Base-by-base conservation (phyloP, 2,797 vertebrate species). In the Helarctos malayanus region DNA sequence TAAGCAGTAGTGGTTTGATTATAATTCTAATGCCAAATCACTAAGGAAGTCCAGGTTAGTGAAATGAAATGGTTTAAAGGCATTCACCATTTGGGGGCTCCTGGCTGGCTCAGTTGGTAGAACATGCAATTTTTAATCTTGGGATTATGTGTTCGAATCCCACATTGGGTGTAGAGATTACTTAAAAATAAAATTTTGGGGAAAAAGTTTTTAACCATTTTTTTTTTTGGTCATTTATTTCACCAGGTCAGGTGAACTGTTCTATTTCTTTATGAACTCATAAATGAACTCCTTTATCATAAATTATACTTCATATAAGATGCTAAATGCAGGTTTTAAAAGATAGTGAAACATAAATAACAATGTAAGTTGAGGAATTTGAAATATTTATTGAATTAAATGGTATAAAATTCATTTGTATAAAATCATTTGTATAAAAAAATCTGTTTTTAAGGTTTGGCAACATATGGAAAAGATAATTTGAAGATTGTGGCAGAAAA, bases 321-420 rank as follows among this genome's bases (percentile, higher is more conserved):
- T 45, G 47, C 47, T 93, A 93, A 69, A 68, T 92, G 92, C 49
- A 91, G 52, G n/a, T 89, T 94, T 90, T 93, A 2, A 93, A 84
- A 96, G 32, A 85, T 71, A 83, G 27, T 29, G 90, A 93, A 49
- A 82, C 91, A 76, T 38, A 75, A 86, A 93, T 47, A 38, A 21
- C 32, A 83, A 2, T 59, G n/a, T 69, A 95, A 81, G 25, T 93
- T 83, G 59, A 45, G 19, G 23, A 92, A 80, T 59, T 76, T 89
- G 80, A 97, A 89, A 49, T 83, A 27, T 94, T 92, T 29, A 23
- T 32, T 85, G 35, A 94, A 81, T 71, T 88, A 61, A 83, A 75
- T 45, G 89, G 16, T 96, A 45, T 78, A 82, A 47, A 56, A 56
- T 97, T 91, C 45, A 49, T 49, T 49, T 49, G 73, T 18, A 75